Base-by-base conservation (phyloP, 2,888 invertebrate genomes). In the Temnothorax ravouxi region DNA sequence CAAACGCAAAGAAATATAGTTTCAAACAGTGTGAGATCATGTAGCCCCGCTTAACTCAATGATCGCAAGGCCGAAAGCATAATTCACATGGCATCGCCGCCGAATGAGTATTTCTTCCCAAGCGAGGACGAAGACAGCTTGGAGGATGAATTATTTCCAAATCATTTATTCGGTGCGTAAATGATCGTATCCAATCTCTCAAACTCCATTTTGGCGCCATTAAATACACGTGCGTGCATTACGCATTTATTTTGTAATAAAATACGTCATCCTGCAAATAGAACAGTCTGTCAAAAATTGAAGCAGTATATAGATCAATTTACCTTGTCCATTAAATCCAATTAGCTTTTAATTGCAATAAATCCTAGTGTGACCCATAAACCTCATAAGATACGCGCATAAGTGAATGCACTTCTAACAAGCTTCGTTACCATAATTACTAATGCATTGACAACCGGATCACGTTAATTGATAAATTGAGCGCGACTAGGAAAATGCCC, bases 21-120 rank as follows among this genome's bases (percentile, higher is more conserved):
- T 56, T 66, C 21, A 47, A 59, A 34, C 56, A 47, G 25, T 52
- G 50, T 15, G 61, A 69, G 38, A 62, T 83, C 13, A 83, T 44
- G 38, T 64, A 74, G 72, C 61, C 59, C 38, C 59, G 66, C 18
- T 44, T 83, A 54, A 84, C 81, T 88, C 64, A 71, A 88, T 87
- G 89, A 90, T 88, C 84, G 81, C 88, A 72, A 90, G 84, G 83
- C 87, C 84, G 84, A 80, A 86, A 84, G 83, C 86, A 85, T 87
- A 88, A 88, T 90, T 92, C 91, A 92, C 91, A 94, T 94, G 94
- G 93, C 93, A 93, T 93, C 94, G 87, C 91, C 91, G 86, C 87
- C 90, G 85, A 91, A 91, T 83, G 88, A 91, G 66, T 93, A 88
- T 88, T 92, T 90, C 88, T 90, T 92, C 84, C 90, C 93, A 75